These are phyloP conservation scores for Sebastes baramenuke DNA, from an alignment of 2,797 vertebrate species.

Conservation along the genomic window DNA sequence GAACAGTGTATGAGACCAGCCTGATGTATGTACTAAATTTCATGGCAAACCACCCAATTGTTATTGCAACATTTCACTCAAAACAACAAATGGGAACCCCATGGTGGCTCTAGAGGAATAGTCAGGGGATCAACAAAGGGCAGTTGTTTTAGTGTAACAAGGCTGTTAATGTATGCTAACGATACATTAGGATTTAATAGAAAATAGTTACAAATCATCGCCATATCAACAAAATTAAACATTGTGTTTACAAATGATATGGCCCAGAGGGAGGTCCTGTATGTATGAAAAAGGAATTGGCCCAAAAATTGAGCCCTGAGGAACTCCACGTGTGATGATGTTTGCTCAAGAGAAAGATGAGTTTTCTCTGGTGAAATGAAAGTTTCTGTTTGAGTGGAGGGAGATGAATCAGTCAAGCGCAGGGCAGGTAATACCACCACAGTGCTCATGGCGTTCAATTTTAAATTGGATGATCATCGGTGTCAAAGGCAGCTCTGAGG, in stretches of 20 bases:
- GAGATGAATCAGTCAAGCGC: slow-evolving; percentile 47
- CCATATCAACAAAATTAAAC: not conserved
- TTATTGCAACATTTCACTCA: not conserved
- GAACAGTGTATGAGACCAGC: too few species aligned
- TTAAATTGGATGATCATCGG: slow-evolving; percentile 66
- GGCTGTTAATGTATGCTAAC: not conserved
- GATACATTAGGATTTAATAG: not conserved
- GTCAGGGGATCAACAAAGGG: not conserved
- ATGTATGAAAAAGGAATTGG: not conserved
- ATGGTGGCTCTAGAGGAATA: not conserved
- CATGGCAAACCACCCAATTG: not conserved
- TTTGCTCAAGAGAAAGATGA: slow-evolving; percentile 25
- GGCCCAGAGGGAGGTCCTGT: not conserved
- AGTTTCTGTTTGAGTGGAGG: slow-evolving; percentile 33
- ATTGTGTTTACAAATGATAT: not conserved
- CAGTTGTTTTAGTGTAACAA: not conserved
- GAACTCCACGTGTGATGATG: slow-evolving; percentile 17
- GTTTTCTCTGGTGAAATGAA: slow-evolving; percentile 31
- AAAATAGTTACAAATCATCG: not conserved
- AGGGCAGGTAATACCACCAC: slow-evolving; percentile 55
- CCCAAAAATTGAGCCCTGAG: slow-evolving; percentile 5
- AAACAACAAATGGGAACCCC: not conserved
- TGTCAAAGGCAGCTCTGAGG: slow-evolving; percentile 62
- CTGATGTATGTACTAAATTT: not conserved
- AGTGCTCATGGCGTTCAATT: slow-evolving; percentile 51